Percentiles rank a stretch among this genome's conserved stretches.
These are phyloP conservation scores for Neoniphon sammara DNA, from an alignment of 2,797 vertebrate species.

Conservation along the genomic window DNA sequence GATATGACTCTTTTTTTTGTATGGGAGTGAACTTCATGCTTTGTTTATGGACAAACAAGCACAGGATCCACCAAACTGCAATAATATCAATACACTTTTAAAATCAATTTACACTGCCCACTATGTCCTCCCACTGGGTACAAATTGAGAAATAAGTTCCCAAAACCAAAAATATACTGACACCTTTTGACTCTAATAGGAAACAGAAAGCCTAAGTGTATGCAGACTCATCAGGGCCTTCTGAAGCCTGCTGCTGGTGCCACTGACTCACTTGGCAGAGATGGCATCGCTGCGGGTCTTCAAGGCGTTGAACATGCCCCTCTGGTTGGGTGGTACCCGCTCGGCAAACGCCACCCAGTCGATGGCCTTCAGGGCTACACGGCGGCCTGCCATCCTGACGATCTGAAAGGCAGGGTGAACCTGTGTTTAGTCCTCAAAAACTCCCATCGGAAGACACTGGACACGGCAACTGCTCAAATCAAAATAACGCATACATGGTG, in stretches of 20 bases:
- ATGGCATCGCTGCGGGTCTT: slow-evolving; percentile 92
- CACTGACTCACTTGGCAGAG: slow-evolving; percentile 87
- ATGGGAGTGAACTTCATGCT: too few species aligned
- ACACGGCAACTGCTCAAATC: too few species aligned
- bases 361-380: slow-evolving; percentile 87
- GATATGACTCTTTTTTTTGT: too few species aligned
- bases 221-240: neutral
- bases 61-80: too few species aligned
- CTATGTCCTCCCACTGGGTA: neutral
- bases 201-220: neutral
- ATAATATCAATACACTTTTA: too few species aligned
- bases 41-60: too few species aligned
- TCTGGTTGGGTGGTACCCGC: slow-evolving; percentile 90
- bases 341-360: slow-evolving; percentile 96
- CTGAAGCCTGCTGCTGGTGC: neutral
- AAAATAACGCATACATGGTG: too few species aligned
- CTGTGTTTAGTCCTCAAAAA: neutral
- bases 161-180: too few species aligned
- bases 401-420: slow-evolving; percentile 35
- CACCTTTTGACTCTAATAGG: too few species aligned
- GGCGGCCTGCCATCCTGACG: slow-evolving; percentile 88
- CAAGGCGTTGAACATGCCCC: slow-evolving; percentile 89
- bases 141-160: neutral
- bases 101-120: too few species aligned
- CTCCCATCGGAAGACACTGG: too few species aligned